Conservation (phyloP, 2,113 vertebrate genomes). For the Sylvilagus bachmani region DNA sequence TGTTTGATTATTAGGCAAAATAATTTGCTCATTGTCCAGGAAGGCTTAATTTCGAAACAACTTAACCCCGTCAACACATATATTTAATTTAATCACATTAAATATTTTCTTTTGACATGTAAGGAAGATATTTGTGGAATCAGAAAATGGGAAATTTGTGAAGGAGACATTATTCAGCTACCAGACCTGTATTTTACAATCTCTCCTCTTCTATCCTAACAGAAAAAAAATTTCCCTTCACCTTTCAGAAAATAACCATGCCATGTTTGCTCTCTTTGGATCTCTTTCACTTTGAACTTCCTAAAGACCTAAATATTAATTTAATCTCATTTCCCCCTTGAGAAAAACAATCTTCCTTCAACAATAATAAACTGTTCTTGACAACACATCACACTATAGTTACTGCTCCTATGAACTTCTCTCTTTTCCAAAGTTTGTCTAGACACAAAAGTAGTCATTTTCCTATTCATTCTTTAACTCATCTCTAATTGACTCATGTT, state of each 20-base stretch:
- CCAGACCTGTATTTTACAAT: neutral
- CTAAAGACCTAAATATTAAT: neutral
- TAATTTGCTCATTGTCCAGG: neutral
- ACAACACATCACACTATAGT: rapidly evolving
- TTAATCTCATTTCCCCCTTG: neutral
- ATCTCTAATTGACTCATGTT: neutral
- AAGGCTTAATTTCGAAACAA: too few relatives aligned
- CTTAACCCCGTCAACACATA: neutral
- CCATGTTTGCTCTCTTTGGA: neutral
- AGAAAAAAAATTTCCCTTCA: neutral
- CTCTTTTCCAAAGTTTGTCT: neutral
- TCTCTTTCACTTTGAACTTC: neutral
- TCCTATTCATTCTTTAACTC: neutral
- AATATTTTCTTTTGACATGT: neutral
- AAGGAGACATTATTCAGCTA: neutral
- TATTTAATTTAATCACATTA: neutral
- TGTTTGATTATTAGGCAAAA: neutral
- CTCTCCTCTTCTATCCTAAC: neutral
- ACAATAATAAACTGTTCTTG: neutral
- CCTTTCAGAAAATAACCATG: neutral
- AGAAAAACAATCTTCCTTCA: neutral
- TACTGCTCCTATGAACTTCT: neutral
- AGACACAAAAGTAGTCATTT: neutral
- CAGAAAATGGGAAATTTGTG: neutral
- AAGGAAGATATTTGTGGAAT: neutral